phyloP scores from a whole-genome alignment of 1,140 invertebrate genomes.

The Polypedilum pembai region DNA sequence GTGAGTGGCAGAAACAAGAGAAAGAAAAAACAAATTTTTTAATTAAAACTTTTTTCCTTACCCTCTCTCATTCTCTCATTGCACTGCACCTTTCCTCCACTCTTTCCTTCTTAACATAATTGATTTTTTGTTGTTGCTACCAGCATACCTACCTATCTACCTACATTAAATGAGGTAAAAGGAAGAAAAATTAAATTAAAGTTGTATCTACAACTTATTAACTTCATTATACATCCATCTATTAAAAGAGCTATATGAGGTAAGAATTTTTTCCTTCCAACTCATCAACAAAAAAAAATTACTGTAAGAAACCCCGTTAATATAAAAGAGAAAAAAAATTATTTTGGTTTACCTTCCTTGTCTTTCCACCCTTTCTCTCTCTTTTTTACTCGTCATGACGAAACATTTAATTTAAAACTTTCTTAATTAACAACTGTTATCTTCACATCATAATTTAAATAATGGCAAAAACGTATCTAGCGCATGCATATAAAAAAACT shows the following conservation, averaged over 20 bases:
- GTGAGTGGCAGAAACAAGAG: background rate
- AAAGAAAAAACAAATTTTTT: background rate
- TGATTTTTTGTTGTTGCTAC: constrained; percentile 18
- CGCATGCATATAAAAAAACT: constrained; percentile 23
- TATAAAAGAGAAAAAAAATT: background rate
- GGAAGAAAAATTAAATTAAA: constrained; percentile 7
- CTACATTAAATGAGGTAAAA: constrained; percentile 9
- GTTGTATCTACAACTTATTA: constrained; percentile 13
- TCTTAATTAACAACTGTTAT: constrained; percentile 27
- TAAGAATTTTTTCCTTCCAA: background rate
- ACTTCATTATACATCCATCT: background rate
- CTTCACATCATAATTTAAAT: constrained; percentile 21
- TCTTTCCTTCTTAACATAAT: background rate
- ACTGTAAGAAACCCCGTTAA: too few species aligned
- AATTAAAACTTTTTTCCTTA: constrained; percentile 19
- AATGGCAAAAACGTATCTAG: constrained; percentile 20
- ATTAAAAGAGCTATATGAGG: background rate
- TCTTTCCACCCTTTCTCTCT: background rate
- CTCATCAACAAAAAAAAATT: background rate
- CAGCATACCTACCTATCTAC: background rate
- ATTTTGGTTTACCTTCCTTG: background rate
- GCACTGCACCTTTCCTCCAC: background rate
- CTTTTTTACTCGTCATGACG: constrained; percentile 15
- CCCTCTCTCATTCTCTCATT: background rate
- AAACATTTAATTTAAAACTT: constrained; percentile 25